phyloP scores from a whole-genome alignment of 2,113 vertebrate genomes.

The Grammomys surdaster region DNA sequence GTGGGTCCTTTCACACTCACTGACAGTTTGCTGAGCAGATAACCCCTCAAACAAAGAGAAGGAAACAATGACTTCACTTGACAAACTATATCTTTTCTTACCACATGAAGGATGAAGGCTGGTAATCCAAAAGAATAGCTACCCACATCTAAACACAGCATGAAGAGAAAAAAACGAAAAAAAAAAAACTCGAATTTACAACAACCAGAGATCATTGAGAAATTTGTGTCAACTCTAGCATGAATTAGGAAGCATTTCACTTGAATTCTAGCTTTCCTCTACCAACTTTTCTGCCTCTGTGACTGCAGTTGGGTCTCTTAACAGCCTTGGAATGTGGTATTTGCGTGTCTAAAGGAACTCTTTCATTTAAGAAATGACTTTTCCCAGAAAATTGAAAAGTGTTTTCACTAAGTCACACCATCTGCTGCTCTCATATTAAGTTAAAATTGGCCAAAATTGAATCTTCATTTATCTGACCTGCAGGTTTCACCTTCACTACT shows the following conservation, averaged over 20 bases:
- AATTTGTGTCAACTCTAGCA: background rate
- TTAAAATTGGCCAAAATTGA: conserved; percentile 78
- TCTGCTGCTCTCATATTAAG: conserved; percentile 79
- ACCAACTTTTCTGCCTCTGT: conserved; percentile 16
- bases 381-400: conserved; percentile 79
- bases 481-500: conserved; percentile 49
- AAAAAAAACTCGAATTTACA: background rate
- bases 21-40: background rate
- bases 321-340: conserved; percentile 65
- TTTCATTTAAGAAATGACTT: conserved; percentile 82
- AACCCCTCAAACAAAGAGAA: too few relatives aligned
- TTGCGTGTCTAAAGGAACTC: conserved; percentile 70
- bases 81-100: background rate
- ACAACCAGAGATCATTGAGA: background rate
- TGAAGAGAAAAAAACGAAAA: too few relatives aligned
- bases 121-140: background rate
- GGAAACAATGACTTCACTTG: background rate
- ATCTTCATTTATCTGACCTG: conserved; percentile 69
- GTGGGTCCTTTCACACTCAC: background rate
- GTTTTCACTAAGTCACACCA: conserved; percentile 79
- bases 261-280: conserved; percentile 28
- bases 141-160: background rate
- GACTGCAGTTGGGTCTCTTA: conserved; percentile 62
- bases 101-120: background rate
- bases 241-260: background rate